Conservation (phyloP, 2,888 invertebrate species). For the Dendrolimus pini region DNA sequence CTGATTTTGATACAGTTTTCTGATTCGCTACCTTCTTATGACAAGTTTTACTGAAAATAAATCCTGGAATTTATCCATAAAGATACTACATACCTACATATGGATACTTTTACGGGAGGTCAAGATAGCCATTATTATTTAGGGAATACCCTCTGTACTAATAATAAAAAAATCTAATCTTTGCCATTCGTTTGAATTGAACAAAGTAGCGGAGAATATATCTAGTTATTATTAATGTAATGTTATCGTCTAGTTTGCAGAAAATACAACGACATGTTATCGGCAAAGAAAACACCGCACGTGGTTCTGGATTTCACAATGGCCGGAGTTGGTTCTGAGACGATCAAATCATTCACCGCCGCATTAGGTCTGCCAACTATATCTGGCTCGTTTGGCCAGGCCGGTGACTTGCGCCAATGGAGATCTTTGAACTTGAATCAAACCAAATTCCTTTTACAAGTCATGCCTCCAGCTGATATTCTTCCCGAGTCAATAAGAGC, state of each 20-base stretch:
- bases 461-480: conserved; percentile 90
- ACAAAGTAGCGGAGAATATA: too few species aligned
- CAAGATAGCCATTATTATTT: too few species aligned
- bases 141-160: too few species aligned
- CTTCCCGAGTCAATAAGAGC: conserved; percentile 89
- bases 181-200: too few species aligned
- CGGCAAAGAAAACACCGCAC: conserved; percentile 82
- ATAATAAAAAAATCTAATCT: too few species aligned
- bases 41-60: too few species aligned
- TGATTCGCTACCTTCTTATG: too few species aligned
- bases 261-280: conserved; percentile 80
- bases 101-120: too few species aligned
- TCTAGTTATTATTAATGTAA: too few species aligned
- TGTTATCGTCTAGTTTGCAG: conserved; percentile 78
- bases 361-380: conserved; percentile 89
- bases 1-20: too few species aligned
- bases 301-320: conserved; percentile 89
- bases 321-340: conserved; percentile 88
- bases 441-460: conserved; percentile 86
- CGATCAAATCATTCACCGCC: conserved; percentile 88
- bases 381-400: conserved; percentile 90
- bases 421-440: conserved; percentile 82
- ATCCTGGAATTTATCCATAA: too few species aligned
- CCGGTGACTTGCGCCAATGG: conserved; percentile 90
- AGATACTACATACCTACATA: too few species aligned